Evolutionary conservation across 1,140 invertebrate genomes (phyloP).

Genomic region (Macrotrachela quadricornifera): DNA sequence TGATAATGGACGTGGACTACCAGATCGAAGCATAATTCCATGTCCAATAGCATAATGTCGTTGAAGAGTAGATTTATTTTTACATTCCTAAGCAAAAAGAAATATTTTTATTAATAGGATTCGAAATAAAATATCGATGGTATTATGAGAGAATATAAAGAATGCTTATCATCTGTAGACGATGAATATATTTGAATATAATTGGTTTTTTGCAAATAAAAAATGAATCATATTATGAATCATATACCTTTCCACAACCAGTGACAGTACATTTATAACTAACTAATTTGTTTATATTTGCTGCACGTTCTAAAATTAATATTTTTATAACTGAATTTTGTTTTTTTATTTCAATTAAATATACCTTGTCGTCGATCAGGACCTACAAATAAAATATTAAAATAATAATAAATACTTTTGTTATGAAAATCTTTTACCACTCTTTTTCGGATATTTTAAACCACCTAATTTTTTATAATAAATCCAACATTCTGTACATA

Average conservation of each 20-base stretch:
- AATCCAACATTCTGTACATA: slow-evolving; percentile 78
- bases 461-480: slow-evolving; percentile 98
- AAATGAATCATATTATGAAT: background rate
- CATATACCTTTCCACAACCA: slow-evolving; percentile 53
- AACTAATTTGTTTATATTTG: slow-evolving; percentile 41
- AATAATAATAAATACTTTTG: background rate
- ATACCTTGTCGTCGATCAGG: too few species aligned
- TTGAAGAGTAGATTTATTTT: slow-evolving; percentile 66
- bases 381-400: background rate
- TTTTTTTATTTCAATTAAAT: too few species aligned
- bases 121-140: background rate
- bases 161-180: too few species aligned
- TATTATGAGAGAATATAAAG: too few species aligned
- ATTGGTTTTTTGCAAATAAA: too few species aligned
- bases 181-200: too few species aligned
- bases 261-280: slow-evolving; percentile 65
- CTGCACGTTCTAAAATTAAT: slow-evolving; percentile 24
- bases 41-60: slow-evolving; percentile 75
- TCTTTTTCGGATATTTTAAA: slow-evolving; percentile 43
- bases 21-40: slow-evolving; percentile 44
- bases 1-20: slow-evolving; percentile 67
- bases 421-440: slow-evolving; percentile 17
- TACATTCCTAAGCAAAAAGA: slow-evolving; percentile 46
- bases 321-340: background rate
- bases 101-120: background rate